Evolutionary conservation across 23 tunicate genomes (phyloP).

Genomic region (Clavelina lepadiformis): DNA sequence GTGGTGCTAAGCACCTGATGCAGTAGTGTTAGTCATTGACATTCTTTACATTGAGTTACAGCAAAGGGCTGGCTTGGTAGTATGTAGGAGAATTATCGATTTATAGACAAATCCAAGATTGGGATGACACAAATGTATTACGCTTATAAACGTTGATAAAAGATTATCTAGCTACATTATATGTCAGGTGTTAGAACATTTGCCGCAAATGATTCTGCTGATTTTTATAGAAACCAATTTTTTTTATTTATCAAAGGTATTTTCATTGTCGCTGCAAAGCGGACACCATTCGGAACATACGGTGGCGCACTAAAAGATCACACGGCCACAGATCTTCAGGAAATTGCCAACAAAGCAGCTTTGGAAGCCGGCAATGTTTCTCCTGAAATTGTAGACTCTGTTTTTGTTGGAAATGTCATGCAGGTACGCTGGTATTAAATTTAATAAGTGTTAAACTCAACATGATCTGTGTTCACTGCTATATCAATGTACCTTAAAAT

Average conservation of each 20-base stretch:
- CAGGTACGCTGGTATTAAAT: slow-evolving; percentile 41
- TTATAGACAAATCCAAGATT: too few relatives aligned
- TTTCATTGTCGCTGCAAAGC: slow-evolving; percentile 93
- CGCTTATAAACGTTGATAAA: too few relatives aligned
- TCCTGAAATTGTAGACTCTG: slow-evolving; percentile 90
- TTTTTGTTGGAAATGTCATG: slow-evolving; percentile 98
- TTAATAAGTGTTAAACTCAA: neutral
- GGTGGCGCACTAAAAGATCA: slow-evolving; percentile 87
- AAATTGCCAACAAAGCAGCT: slow-evolving; percentile 87
- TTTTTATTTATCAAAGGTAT: slow-evolving; percentile 42
- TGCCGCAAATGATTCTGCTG: neutral
- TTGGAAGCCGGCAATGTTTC: slow-evolving; percentile 72
- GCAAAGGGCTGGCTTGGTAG: too few relatives aligned
- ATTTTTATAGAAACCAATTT: neutral
- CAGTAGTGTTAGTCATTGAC: too few relatives aligned
- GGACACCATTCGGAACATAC: slow-evolving; percentile 96
- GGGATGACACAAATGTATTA: too few relatives aligned
- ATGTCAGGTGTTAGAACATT: too few relatives aligned
- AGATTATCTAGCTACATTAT: too few relatives aligned
- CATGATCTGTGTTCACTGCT: neutral
- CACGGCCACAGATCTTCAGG: slow-evolving; percentile 92
- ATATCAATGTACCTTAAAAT: too few relatives aligned
- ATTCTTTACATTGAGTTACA: too few relatives aligned
- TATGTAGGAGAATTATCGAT: too few relatives aligned
- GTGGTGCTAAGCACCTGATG: too few relatives aligned